Evolutionary conservation across 37 sponge, comb jelly and placozoan species (phyloP).

Genomic region (Mnemiopsis leidyi): DNA sequence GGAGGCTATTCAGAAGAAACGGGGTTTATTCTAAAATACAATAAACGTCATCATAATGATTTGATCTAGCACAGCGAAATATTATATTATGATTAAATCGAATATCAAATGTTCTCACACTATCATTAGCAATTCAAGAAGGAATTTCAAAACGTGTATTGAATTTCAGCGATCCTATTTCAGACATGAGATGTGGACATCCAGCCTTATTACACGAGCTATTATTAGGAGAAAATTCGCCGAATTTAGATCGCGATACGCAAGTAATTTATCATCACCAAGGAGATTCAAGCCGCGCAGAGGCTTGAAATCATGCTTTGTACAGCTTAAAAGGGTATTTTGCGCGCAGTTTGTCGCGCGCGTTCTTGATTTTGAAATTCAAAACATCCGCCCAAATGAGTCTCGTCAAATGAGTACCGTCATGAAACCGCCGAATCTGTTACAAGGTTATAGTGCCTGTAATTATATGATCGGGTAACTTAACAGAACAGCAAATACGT

Average conservation of each 20-base stretch:
- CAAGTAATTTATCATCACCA: neutral
- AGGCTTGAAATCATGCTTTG: slow-evolving; percentile 20
- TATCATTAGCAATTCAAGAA: no score
- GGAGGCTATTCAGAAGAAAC: no score
- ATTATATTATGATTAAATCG: no score
- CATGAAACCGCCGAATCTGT: neutral
- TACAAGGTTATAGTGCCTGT: neutral
- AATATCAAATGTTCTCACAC: no score
- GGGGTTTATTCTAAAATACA: no score
- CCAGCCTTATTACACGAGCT: no score
- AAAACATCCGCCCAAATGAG: slow-evolving; percentile 45
- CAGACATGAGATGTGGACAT: no score
- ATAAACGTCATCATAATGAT: no score
- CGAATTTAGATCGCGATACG: neutral
- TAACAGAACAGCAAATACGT: neutral
- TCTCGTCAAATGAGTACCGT: neutral
- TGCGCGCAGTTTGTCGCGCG: slow-evolving; percentile 7
- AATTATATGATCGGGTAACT: neutral
- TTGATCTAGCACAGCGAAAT: no score
- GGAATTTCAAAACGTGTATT: no score
- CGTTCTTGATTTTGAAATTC: neutral
- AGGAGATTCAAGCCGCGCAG: slow-evolving; percentile 46
- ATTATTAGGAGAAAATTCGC: no score
- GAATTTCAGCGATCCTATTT: no score
- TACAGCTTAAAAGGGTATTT: neutral